phyloP scores from a whole-genome alignment of 1,140 invertebrate species.

The Callitettix versicolor region DNA sequence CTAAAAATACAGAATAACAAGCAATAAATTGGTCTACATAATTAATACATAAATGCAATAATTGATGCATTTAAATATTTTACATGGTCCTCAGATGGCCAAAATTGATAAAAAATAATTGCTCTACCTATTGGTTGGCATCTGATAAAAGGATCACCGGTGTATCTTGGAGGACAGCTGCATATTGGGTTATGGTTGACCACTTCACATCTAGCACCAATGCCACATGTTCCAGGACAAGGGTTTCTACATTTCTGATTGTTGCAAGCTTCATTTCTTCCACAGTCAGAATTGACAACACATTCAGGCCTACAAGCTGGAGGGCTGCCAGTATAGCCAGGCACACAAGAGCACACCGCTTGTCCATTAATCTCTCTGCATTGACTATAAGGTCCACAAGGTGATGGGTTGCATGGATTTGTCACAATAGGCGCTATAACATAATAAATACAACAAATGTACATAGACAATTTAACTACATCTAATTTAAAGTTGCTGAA shows the following conservation, averaged over 20 bases:
- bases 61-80: no score
- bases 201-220: conserved; percentile 50
- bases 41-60: no score
- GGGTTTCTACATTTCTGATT: conserved; percentile 59
- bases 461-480: neutral
- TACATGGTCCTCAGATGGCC: no score
- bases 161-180: conserved; percentile 51
- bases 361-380: no score
- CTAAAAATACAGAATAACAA: no score
- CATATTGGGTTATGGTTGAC: conserved; percentile 57
- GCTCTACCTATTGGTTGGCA: conserved; percentile 39
- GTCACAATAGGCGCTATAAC: conserved; percentile 14
- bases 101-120: no score
- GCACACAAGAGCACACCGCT: conserved; percentile 56
- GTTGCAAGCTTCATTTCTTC: conserved; percentile 51
- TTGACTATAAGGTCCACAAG: conserved; percentile 42
- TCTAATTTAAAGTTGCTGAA: neutral
- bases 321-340: conserved; percentile 52
- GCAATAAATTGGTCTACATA: no score
- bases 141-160: conserved; percentile 57
- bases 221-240: conserved; percentile 56
- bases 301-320: conserved; percentile 65
- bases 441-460: conserved; percentile 7
- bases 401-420: conserved; percentile 38
- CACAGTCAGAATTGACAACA: conserved; percentile 57